Evolutionary conservation across 1,140 invertebrate genomes (phyloP), one percentile per base, ranked within the genome.

Genomic region (Drosophila lowei): DNA sequence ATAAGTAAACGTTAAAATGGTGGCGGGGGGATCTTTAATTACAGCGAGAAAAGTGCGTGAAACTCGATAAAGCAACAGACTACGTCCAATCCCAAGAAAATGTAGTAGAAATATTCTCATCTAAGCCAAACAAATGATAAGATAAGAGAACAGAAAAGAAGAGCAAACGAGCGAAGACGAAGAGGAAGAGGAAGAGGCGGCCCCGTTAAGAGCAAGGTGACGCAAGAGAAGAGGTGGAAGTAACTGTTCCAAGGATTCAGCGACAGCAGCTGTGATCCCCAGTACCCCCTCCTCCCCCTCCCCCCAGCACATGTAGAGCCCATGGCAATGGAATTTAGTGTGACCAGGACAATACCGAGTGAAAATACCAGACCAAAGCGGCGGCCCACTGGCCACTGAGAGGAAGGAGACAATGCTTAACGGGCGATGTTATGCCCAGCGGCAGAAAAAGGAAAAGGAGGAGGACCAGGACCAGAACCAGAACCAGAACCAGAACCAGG

Each of bases 271-370:
- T 55, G 41, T 34, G 66, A 64, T 63, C 28, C 18, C 43, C 6
- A 49, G 34, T 4, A 18, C 13, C 30, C 16, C 16, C 63, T 25
- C 8, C 16, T 4, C 15, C 13, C 30, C 16, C 23, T 44, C 23
- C 8, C 16, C 5, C 15, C 28, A 16, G 41, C 44, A 46, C 46
- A 46, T 16, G 44, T 21, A 25, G 42, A 59, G 21, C 47, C 58
- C 63, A 56, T 63, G 79, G 79, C 76, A 79, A 84, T 84, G 80
- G 80, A 86, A 86, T 86, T 80, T 47, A 73, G 77, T 86, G 80
- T 66, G 61, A 63, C 54, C 30, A 30, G 56, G 70, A 63, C 21
- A 41, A 56, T 63, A 61, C 53, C 60, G 56, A 70, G 49, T 50
- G 64, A 62, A 68, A 53, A 62, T 49, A 77, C 43, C 28, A 48